These are phyloP conservation scores for Alligator sinensis DNA, from an alignment of 2,113 vertebrate genomes.

Conservation along the genomic window DNA sequence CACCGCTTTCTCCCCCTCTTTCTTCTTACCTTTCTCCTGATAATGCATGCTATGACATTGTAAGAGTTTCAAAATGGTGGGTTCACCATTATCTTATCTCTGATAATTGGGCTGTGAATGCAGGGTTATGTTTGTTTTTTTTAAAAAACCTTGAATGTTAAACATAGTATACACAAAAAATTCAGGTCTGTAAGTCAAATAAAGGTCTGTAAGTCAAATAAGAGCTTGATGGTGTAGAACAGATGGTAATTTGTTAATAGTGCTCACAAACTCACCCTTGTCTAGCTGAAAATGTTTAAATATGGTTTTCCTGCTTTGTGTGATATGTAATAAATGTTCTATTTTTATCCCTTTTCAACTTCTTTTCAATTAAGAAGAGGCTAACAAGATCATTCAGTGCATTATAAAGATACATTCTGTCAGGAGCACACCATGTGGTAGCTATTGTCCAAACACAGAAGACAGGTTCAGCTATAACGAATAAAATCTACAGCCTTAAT, in stretches of 20 bases:
- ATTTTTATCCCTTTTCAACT: neutral
- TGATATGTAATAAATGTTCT: neutral
- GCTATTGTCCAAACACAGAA: neutral
- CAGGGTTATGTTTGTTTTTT: neutral
- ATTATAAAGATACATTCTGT: neutral
- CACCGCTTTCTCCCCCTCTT: neutral
- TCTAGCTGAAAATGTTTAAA: neutral
- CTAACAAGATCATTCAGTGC: neutral
- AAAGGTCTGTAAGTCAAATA: rapidly evolving
- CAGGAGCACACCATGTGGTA: neutral
- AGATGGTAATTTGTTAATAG: neutral
- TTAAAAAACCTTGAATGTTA: neutral
- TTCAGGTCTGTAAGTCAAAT: neutral
- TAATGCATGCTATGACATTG: neutral
- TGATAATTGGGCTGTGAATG: neutral
- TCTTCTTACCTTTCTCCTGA: rapidly evolving
- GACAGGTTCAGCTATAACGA: neutral
- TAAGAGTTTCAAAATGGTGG: neutral
- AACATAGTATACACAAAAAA: neutral
- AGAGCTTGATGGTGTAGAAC: neutral
- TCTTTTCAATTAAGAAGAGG: neutral
- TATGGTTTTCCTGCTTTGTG: neutral
- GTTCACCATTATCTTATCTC: neutral
- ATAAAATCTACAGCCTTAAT: neutral
- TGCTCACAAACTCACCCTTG: neutral